Evolutionary conservation across 2,888 invertebrate species (phyloP).

Genomic region (Archaeoteleia sp.): DNA sequence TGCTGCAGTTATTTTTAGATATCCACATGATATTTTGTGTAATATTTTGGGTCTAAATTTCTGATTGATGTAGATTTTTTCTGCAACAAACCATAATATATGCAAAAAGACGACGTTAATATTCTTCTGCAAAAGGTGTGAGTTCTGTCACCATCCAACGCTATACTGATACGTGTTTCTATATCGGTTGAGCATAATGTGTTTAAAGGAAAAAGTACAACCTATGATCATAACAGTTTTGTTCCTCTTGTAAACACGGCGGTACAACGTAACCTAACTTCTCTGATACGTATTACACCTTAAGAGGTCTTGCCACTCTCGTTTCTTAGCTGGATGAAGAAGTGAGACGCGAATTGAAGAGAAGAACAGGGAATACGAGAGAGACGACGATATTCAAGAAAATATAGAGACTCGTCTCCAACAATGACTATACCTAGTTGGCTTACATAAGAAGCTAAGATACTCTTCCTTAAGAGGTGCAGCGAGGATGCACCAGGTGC

Average conservation of each 20-base stretch:
- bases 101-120: too few relatives aligned
- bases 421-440: conserved; percentile 20
- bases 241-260: background rate
- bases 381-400: conserved; percentile 19
- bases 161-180: too few relatives aligned
- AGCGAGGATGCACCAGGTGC: conserved; percentile 59
- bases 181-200: too few relatives aligned
- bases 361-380: conserved; percentile 2
- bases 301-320: conserved; percentile 58
- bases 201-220: conserved; percentile 6
- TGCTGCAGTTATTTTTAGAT: too few relatives aligned
- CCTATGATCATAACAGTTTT: conserved; percentile 22
- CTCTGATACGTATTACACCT: conserved; percentile 5
- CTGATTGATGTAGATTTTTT: too few relatives aligned
- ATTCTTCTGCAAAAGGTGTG: too few relatives aligned
- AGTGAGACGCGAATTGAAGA: conserved; percentile 25
- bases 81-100: too few relatives aligned
- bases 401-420: conserved; percentile 29
- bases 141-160: too few relatives aligned
- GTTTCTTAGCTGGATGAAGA: conserved; percentile 25
- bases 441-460: conserved; percentile 22
- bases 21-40: too few relatives aligned
- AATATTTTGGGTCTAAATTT: too few relatives aligned
- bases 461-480: conserved; percentile 42
- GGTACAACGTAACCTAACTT: conserved; percentile 9